Conservation (phyloP, 2,113 vertebrate genomes). For the Lophura nycthemera region DNA sequence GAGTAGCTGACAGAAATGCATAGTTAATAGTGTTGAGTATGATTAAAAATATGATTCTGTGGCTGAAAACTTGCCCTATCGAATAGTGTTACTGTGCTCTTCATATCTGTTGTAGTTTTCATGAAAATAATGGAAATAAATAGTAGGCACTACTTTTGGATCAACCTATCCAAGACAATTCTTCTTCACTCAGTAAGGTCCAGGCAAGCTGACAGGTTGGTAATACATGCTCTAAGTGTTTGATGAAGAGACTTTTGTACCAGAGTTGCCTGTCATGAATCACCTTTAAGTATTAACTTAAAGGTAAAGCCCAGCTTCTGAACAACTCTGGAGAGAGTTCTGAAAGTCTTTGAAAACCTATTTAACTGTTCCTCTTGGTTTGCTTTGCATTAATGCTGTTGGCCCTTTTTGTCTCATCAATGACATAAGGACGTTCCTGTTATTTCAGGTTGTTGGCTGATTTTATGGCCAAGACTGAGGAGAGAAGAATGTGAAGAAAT, state of each 20-base stretch:
- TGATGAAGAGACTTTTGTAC: neutral
- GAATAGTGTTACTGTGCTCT: too few relatives aligned
- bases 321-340: neutral
- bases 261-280: neutral
- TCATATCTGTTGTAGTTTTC: too few relatives aligned
- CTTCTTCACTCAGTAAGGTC: too few relatives aligned
- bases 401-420: neutral
- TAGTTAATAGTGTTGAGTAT: too few relatives aligned
- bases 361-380: neutral
- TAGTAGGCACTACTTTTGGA: too few relatives aligned
- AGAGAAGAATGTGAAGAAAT: neutral
- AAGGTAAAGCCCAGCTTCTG: neutral
- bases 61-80: too few relatives aligned
- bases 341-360: neutral
- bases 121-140: too few relatives aligned
- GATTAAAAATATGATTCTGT: too few relatives aligned
- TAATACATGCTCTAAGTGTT: fast-evolving
- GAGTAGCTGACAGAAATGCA: too few relatives aligned
- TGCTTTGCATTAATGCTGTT: neutral
- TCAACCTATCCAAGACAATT: too few relatives aligned
- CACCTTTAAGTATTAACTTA: neutral
- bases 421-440: neutral
- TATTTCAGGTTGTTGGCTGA: conserved; percentile 87
- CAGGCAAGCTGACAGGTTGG: too few relatives aligned
- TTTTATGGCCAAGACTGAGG: neutral